These are phyloP conservation scores for Heliconius eleuchia DNA, from an alignment of 1,140 invertebrate genomes.

Conservation along the genomic window DNA sequence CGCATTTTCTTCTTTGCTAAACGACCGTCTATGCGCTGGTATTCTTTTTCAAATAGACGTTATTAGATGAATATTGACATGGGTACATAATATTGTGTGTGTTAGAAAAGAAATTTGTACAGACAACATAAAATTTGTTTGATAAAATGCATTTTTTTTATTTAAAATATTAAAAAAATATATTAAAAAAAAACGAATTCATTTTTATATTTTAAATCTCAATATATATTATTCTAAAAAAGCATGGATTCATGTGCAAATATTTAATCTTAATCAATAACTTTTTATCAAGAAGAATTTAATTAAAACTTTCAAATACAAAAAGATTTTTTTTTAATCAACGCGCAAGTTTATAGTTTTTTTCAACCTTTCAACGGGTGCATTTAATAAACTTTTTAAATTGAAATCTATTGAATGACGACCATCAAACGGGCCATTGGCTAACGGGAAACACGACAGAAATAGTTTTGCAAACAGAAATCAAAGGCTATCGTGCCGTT, in stretches of 20 bases:
- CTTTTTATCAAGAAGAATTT: not conserved
- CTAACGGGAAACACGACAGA: constrained; percentile 34
- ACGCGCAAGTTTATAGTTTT: constrained; percentile 11
- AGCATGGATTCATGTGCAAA: not conserved
- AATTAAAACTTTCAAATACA: not conserved
- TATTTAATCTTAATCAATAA: not conserved
- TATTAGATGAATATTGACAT: constrained; percentile 35
- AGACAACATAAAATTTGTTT: too few relatives aligned
- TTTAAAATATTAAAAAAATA: too few relatives aligned
- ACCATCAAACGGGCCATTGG: constrained; percentile 26
- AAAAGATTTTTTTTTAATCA: constrained; percentile 6
- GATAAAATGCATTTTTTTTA: too few relatives aligned
- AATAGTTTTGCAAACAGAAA: constrained; percentile 50
- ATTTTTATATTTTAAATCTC: too few relatives aligned
- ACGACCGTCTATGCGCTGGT: constrained; percentile 59
- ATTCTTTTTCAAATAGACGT: constrained; percentile 51
- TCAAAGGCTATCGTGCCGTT: constrained; percentile 44
- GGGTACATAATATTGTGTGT: too few relatives aligned
- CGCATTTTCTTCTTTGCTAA: constrained; percentile 74
- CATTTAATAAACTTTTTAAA: constrained; percentile 22
- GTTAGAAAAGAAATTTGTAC: too few relatives aligned
- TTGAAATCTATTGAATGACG: constrained; percentile 13
- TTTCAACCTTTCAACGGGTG: constrained; percentile 23
- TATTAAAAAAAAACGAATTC: too few relatives aligned
- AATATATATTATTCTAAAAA: too few relatives aligned